phyloP scores from a whole-genome alignment of 2,113 vertebrate species.

The Tichodroma muraria region DNA sequence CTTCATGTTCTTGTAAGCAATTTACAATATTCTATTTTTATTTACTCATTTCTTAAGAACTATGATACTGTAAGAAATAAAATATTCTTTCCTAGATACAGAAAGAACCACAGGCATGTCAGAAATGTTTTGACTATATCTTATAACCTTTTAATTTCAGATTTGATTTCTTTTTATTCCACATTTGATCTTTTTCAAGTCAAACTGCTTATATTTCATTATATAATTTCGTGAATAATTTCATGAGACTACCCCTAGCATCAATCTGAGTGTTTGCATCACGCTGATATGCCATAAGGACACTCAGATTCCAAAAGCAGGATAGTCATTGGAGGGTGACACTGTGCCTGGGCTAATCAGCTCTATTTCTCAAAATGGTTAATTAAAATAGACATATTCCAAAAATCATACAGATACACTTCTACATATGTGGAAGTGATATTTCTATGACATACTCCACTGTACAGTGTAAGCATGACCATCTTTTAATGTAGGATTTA shows the following conservation, averaged over 20 bases:
- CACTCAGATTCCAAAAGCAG: background rate
- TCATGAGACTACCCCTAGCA: background rate
- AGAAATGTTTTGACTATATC: background rate
- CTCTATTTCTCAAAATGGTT: background rate
- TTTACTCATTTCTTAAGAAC: background rate
- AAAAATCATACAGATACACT: background rate
- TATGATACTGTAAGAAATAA: background rate
- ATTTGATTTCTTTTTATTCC: background rate
- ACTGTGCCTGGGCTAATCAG: background rate
- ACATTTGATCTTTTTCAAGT: background rate
- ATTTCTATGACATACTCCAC: background rate
- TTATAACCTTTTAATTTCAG: background rate
- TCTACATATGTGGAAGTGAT: background rate
- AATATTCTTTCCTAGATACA: background rate
- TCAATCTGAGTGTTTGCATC: background rate
- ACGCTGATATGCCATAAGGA: background rate
- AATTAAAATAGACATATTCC: background rate
- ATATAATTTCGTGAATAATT: no score
- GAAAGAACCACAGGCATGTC: background rate
- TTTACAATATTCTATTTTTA: background rate
- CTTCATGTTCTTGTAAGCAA: background rate
- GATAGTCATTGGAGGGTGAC: background rate
- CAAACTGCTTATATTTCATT: background rate
- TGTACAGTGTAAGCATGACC: background rate
- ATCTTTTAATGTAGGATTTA: background rate